Evolutionary conservation across 1,140 invertebrate species (phyloP), one percentile per base, ranked within the genome.

Genomic region (Zaprionus taronus): DNA sequence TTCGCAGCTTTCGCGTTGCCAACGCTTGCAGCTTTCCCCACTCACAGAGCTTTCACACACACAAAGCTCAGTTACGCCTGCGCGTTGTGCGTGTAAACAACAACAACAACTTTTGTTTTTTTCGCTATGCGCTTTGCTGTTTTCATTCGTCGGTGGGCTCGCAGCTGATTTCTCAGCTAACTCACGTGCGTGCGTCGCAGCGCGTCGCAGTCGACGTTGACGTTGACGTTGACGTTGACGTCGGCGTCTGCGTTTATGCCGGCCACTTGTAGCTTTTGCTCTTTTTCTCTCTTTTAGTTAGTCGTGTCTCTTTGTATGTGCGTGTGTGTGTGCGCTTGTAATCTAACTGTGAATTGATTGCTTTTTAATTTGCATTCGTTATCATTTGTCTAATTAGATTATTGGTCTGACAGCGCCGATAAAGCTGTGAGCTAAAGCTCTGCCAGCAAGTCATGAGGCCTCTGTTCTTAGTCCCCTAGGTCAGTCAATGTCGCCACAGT

Each of bases 21-120:
- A 72, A 36, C 3, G 38, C 1, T 0, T 3, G 9, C 5, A 81
- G 70, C 71, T 86, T 82, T 67, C 2, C 0, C 71, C 78, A n/a
- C 0, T 68, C 78, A 71, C 51, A 47, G 9, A 47, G 41, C 41
- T 47, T 17, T 9, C 81, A 26, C 9, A 34, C 9, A 34, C 7
- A 14, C n/a, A 67, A 82, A 76, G 83, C 83, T 85, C 44, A 17
- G 83, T 24, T 81, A 79, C 82, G 82, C 79, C 71, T 85, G 82
- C 82, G 82, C 65, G 24, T 11, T 4, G 22, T 12, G 2, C 26
- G 79, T 72, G 82, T 85, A 85, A 85, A 85, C 82, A 85, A 49
- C 15, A 31, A 38, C n/a, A 31, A 38, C n/a, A n/a, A 14, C 36
- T 49, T 60, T 67, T 78, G 62, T 80, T 77, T 72, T 76, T 65